phyloP scores from a whole-genome alignment of 2,888 invertebrate species.

The Boloria selene region DNA sequence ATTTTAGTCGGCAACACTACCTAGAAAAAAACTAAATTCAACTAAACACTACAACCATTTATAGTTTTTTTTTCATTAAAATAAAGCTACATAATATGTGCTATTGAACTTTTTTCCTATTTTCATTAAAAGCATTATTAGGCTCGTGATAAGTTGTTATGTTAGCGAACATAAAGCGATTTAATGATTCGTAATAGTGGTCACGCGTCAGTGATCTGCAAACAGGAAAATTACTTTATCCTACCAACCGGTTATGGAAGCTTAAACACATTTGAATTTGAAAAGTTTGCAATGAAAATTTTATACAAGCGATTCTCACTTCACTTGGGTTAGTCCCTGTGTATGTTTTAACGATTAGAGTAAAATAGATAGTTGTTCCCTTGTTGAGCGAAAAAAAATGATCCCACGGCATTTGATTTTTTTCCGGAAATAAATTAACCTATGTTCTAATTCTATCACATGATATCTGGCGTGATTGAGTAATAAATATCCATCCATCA shows the following conservation, averaged over 20 bases:
- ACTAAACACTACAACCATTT: too few species aligned
- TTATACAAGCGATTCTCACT: too few species aligned
- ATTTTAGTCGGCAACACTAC: not conserved
- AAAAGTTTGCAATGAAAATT: not conserved
- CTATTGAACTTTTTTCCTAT: not conserved
- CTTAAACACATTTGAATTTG: slow-evolving; percentile 8
- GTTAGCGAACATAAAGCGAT: slow-evolving; percentile 31
- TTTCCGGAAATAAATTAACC: too few species aligned
- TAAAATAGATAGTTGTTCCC: too few species aligned
- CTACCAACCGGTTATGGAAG: slow-evolving; percentile 1
- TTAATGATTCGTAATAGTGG: slow-evolving; percentile 34
- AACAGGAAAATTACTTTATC: slow-evolving; percentile 30
- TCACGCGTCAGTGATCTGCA: slow-evolving; percentile 29
- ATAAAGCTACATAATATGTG: not conserved
- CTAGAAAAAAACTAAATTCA: not conserved
- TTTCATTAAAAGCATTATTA: slow-evolving; percentile 12
- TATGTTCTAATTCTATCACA: too few species aligned
- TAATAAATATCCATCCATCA: too few species aligned
- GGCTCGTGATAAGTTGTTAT: slow-evolving; percentile 26
- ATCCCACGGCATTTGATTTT: too few species aligned
- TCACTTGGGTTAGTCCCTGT: too few species aligned
- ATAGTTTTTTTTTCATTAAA: not conserved
- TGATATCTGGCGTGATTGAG: too few species aligned
- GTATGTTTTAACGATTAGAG: too few species aligned
- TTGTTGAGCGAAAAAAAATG: too few species aligned